Conservation (phyloP, 2,113 vertebrate species). For the Ascaphus truei region DNA sequence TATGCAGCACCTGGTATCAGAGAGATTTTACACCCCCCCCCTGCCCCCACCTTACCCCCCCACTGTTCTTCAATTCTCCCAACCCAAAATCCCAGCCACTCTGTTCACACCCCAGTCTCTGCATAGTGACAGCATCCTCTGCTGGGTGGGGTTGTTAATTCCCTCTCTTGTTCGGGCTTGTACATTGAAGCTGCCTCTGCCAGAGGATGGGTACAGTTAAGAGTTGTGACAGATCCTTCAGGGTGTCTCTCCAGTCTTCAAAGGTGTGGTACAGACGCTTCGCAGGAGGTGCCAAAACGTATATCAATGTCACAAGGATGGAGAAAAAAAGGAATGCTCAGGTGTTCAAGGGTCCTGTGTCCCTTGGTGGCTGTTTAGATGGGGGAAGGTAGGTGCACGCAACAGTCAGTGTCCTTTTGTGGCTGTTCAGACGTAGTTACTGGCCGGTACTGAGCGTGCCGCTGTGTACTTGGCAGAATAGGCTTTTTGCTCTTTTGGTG, state of each 20-base stretch:
- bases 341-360: neutral
- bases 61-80: neutral
- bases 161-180: neutral
- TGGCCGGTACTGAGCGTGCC: constrained; percentile 57
- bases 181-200: neutral
- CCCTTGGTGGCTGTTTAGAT: neutral
- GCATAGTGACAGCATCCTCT: neutral
- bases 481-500: constrained; percentile 60
- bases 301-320: neutral
- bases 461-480: constrained; percentile 77
- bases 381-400: neutral
- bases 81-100: neutral
- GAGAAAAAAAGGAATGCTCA: neutral
- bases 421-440: constrained; percentile 76
- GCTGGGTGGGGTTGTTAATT: neutral
- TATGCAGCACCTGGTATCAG: no score
- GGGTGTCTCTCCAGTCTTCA: neutral
- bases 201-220: no score
- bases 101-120: neutral
- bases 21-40: no score
- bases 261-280: neutral
- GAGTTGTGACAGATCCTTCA: neutral
- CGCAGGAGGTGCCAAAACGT: neutral
- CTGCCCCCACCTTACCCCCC: no score
- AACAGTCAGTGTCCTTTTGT: neutral